Conservation (phyloP, 2,888 invertebrate species). For the Cataglyphis rosenhaueri region DNA sequence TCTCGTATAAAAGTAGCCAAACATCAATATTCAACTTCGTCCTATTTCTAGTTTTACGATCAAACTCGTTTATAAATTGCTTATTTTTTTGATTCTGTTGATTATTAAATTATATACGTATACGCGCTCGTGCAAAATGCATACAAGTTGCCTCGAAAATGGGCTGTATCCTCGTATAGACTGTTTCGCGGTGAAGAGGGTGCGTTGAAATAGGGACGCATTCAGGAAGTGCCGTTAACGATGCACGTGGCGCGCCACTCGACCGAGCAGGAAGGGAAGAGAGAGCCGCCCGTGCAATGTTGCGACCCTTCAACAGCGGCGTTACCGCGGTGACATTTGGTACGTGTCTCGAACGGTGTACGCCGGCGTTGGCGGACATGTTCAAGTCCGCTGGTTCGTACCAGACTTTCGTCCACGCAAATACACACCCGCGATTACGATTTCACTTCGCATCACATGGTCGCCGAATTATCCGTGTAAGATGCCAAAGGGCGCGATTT, state of each 20-base stretch:
- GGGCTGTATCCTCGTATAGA: slow-evolving; percentile 8
- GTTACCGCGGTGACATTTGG: slow-evolving; percentile 73
- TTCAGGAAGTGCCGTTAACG: slow-evolving; percentile 70
- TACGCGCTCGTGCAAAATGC: not conserved
- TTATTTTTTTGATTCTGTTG: not conserved
- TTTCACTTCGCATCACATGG: slow-evolving; percentile 10
- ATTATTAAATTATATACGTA: not conserved
- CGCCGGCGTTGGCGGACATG: slow-evolving; percentile 71
- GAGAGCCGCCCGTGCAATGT: slow-evolving; percentile 64
- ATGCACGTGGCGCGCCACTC: slow-evolving; percentile 67
- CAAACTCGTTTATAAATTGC: not conserved
- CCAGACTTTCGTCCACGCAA: slow-evolving; percentile 48
- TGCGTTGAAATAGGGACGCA: slow-evolving; percentile 37
- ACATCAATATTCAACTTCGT: not conserved
- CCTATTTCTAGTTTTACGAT: not conserved
- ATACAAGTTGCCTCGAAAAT: not conserved
- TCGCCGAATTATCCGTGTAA: slow-evolving; percentile 27
- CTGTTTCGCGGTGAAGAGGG: slow-evolving; percentile 30
- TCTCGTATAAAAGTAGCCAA: not conserved
- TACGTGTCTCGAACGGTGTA: slow-evolving; percentile 72
- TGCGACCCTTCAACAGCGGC: slow-evolving; percentile 68
- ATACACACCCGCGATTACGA: slow-evolving; percentile 34
- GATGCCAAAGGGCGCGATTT: slow-evolving; percentile 10
- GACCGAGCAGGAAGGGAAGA: slow-evolving; percentile 51
- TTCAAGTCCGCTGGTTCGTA: slow-evolving; percentile 52